These are phyloP conservation scores for Scaptodrosophila latifasciaeformis DNA, from an alignment of 2,888 invertebrate species.

Conservation along the genomic window DNA sequence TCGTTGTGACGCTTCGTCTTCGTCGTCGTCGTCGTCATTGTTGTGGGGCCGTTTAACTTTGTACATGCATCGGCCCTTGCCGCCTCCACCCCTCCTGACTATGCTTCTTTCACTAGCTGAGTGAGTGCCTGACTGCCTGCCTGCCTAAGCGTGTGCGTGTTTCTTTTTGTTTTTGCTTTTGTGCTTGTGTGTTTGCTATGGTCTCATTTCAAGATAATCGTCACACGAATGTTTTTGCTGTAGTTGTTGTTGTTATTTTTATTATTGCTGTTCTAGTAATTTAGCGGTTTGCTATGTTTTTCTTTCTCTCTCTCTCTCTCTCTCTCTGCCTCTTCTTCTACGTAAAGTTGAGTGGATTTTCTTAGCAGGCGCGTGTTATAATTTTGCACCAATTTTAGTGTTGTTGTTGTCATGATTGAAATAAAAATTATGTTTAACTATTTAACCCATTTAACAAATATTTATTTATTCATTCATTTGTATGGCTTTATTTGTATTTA, in stretches of 20 bases:
- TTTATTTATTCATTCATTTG: no score
- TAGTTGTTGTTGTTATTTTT: constrained; percentile 13
- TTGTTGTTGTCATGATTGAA: constrained; percentile 1
- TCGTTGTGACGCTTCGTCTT: constrained; percentile 34
- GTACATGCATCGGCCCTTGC: no score
- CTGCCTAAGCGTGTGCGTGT: constrained; percentile 14
- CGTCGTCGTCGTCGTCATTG: constrained; percentile 48
- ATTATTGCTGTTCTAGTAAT: constrained; percentile 53
- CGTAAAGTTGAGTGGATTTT: not conserved
- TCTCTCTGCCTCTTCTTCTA: constrained; percentile 20
- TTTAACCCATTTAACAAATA: constrained; percentile 46
- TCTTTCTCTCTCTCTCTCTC: not conserved
- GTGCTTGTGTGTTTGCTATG: constrained; percentile 46
- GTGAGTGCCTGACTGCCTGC: no score
- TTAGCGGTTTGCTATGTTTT: constrained; percentile 53
- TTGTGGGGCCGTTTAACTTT: constrained; percentile 66
- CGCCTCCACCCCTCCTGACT: no score
- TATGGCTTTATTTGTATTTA: constrained; percentile 22
- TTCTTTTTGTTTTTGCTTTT: constrained; percentile 6
- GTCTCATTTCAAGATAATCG: constrained; percentile 65
- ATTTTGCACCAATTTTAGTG: constrained; percentile 20
- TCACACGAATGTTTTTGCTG: constrained; percentile 53
- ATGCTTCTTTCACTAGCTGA: no score
- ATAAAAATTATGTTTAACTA: constrained; percentile 42
- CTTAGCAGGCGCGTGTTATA: constrained; percentile 49